Percentiles rank a stretch among this genome's conserved stretches.
These are phyloP conservation scores for Gadopsis bispinosus DNA, from an alignment of 2,797 vertebrate genomes.

Conservation along the genomic window DNA sequence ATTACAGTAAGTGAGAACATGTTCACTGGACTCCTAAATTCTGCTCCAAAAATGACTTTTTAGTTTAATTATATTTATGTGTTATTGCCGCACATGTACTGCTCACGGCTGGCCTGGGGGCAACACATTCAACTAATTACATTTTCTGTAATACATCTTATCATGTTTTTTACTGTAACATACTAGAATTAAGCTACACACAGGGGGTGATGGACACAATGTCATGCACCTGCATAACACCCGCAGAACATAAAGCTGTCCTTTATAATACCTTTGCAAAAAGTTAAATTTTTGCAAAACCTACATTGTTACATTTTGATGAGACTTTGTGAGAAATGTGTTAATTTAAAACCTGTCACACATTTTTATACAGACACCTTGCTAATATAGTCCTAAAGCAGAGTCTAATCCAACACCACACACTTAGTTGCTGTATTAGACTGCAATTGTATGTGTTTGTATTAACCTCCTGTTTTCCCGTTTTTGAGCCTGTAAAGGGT, in stretches of 20 bases:
- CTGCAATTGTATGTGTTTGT: neutral
- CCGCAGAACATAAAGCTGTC: neutral
- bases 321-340: neutral
- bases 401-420: neutral
- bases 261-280: neutral
- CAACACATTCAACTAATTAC: slow-evolving; percentile 32
- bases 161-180: slow-evolving; percentile 6
- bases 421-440: neutral
- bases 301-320: neutral
- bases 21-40: neutral
- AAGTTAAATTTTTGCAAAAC: neutral
- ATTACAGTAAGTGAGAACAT: slow-evolving; percentile 3
- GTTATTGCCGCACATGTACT: slow-evolving; percentile 17
- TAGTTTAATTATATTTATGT: slow-evolving; percentile 34
- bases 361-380: neutral
- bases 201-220: slow-evolving; percentile 5
- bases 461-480: neutral
- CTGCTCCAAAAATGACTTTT: neutral
- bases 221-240: neutral
- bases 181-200: slow-evolving; percentile 15
- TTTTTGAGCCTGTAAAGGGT: neutral
- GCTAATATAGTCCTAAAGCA: neutral
- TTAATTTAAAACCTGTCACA: slow-evolving; percentile 2
- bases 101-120: neutral
- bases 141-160: slow-evolving; percentile 18